Conservation (phyloP, 1,140 invertebrate genomes). For the Danaus melanippus region DNA sequence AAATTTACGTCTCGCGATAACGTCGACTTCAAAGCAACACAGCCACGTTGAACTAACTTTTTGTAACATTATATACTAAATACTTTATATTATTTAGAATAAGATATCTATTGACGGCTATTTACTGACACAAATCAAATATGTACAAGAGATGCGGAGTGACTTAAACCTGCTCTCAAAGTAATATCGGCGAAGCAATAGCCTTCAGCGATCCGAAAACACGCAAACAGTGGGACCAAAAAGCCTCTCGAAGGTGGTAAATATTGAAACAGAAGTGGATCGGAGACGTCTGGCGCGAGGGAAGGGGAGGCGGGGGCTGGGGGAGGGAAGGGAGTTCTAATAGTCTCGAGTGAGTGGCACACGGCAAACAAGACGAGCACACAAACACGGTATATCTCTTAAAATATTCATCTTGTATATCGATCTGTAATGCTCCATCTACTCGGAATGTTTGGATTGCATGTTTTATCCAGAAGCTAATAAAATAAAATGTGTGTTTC, state of each 20-base stretch:
- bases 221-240: slow-evolving; percentile 69
- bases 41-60: slow-evolving; percentile 5
- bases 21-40: slow-evolving; percentile 13
- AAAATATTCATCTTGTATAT: slow-evolving; percentile 62
- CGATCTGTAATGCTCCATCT: slow-evolving; percentile 31
- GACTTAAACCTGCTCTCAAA: slow-evolving; percentile 62
- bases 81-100: too few relatives aligned
- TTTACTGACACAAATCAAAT: too few relatives aligned
- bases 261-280: slow-evolving; percentile 70
- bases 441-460: too few relatives aligned
- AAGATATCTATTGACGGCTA: too few relatives aligned
- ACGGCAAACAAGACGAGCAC: slow-evolving; percentile 57
- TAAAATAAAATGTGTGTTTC: too few relatives aligned
- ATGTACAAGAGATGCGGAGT: slow-evolving; percentile 26
- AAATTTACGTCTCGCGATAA: slow-evolving; percentile 8
- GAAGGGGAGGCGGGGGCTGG: slow-evolving; percentile 25
- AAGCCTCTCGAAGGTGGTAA: slow-evolving; percentile 68
- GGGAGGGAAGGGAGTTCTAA: slow-evolving; percentile 44
- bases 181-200: slow-evolving; percentile 58
- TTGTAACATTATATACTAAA: too few relatives aligned
- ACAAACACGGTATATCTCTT: slow-evolving; percentile 54
- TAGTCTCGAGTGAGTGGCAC: slow-evolving; percentile 61
- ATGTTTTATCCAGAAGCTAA: too few relatives aligned
- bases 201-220: slow-evolving; percentile 67
- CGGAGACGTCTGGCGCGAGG: slow-evolving; percentile 49